phyloP scores from a whole-genome alignment of 2,113 vertebrate species.

The Megaleporinus macrocephalus region DNA sequence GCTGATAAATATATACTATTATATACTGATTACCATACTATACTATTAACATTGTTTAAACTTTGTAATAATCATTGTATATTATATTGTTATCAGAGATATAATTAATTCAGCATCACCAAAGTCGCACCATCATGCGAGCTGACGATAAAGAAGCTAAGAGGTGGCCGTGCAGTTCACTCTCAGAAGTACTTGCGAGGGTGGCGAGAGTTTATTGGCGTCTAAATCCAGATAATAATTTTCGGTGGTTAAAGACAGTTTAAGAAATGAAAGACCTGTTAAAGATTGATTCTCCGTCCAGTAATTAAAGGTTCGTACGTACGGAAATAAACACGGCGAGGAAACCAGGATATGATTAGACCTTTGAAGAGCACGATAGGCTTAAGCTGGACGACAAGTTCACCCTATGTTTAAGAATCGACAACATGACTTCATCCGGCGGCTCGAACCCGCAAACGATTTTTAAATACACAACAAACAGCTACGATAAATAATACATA shows the following conservation, averaged over 20 bases:
- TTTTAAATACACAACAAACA: constrained; percentile 37
- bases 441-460: constrained; percentile 27
- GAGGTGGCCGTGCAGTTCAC: constrained; percentile 20
- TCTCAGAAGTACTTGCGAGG: constrained; percentile 47
- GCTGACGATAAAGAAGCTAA: background rate
- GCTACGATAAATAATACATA: constrained; percentile 6
- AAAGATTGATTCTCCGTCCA: constrained; percentile 67
- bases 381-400: constrained; percentile 47
- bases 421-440: constrained; percentile 52
- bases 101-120: background rate
- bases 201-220: constrained; percentile 69
- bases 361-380: constrained; percentile 66
- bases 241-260: constrained; percentile 66
- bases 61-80: too few relatives aligned
- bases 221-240: constrained; percentile 71
- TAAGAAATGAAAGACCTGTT: constrained; percentile 74
- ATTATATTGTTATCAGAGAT: too few relatives aligned
- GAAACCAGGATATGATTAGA: constrained; percentile 71
- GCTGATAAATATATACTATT: too few relatives aligned
- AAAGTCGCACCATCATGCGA: background rate
- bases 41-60: too few relatives aligned
- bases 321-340: constrained; percentile 67
- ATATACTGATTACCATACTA: too few relatives aligned
- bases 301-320: constrained; percentile 72
- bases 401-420: constrained; percentile 61